phyloP scores from a whole-genome alignment of 2,113 vertebrate genomes.

The Callithrix jacchus region DNA sequence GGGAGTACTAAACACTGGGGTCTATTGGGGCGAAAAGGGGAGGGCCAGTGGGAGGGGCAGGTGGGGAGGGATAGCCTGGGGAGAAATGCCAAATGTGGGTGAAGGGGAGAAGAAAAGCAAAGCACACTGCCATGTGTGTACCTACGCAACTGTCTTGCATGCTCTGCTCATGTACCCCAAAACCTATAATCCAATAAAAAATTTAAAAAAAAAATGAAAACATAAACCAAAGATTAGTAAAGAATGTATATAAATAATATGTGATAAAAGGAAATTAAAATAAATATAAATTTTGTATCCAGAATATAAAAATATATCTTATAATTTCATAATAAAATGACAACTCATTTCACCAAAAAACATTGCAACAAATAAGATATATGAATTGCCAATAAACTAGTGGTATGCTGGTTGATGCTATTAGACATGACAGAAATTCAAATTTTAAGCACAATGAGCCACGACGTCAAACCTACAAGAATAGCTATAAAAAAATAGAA shows the following conservation, averaged over 20 bases:
- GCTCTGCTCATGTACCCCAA: too few relatives aligned
- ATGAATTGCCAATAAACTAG: background rate
- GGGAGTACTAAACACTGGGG: too few relatives aligned
- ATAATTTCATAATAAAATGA: background rate
- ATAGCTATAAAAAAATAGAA: background rate
- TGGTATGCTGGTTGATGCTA: background rate
- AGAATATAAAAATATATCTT: background rate
- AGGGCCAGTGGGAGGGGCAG: too few relatives aligned
- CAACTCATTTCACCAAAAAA: background rate
- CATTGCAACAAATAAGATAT: background rate
- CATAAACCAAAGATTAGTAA: background rate
- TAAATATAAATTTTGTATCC: background rate
- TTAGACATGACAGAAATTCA: background rate
- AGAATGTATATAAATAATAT: background rate
- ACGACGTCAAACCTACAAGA: background rate
- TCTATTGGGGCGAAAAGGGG: too few relatives aligned
- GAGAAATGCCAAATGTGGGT: too few relatives aligned
- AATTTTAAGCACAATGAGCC: background rate
- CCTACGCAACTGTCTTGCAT: too few relatives aligned
- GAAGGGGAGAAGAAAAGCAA: too few relatives aligned
- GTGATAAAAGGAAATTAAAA: background rate
- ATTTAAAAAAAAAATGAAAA: conserved; percentile 28
- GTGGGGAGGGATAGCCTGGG: too few relatives aligned
- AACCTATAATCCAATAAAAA: too few relatives aligned
- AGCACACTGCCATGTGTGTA: too few relatives aligned